A percentile compares a stretch with the other conserved stretches of the same genome.
Conservation (phyloP, 1,140 invertebrate genomes). For the Drosophila takahashii region DNA sequence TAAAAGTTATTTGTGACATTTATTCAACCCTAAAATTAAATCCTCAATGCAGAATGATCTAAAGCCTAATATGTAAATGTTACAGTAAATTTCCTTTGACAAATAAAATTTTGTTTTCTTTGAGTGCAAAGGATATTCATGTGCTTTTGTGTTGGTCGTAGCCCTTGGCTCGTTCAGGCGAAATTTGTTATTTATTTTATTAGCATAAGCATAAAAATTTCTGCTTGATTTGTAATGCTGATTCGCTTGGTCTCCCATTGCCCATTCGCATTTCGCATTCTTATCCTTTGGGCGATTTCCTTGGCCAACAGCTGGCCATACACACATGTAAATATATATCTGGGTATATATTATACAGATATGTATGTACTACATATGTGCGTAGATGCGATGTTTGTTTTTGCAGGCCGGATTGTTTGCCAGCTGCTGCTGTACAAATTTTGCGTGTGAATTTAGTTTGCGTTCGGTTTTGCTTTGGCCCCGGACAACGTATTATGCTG, state of each 20-base stretch:
- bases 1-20: too few relatives aligned
- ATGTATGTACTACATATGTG: slow-evolving; percentile 1
- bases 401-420: slow-evolving; percentile 49
- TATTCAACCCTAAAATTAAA: not conserved
- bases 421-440: slow-evolving; percentile 60
- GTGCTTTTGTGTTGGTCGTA: slow-evolving; percentile 21
- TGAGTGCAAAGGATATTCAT: slow-evolving; percentile 19
- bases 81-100: not conserved
- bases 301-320: slow-evolving; percentile 67
- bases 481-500: slow-evolving; percentile 64
- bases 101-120: not conserved
- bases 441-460: slow-evolving; percentile 56
- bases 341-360: slow-evolving; percentile 9
- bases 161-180: slow-evolving; percentile 60
- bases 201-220: slow-evolving; percentile 79
- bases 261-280: slow-evolving; percentile 31
- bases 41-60: too few relatives aligned
- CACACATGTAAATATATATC: slow-evolving; percentile 16
- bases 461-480: slow-evolving; percentile 38
- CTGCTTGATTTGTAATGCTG: slow-evolving; percentile 81
- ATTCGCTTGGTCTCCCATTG: slow-evolving; percentile 58
- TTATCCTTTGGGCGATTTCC: slow-evolving; percentile 40
- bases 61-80: too few relatives aligned
- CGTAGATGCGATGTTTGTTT: slow-evolving; percentile 36
- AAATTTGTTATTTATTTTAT: slow-evolving; percentile 83